Percentiles rank a stretch among this genome's conserved stretches.
These are phyloP conservation scores for Zaprionus bogoriensis DNA, from an alignment of 2,888 invertebrate genomes.

Conservation along the genomic window DNA sequence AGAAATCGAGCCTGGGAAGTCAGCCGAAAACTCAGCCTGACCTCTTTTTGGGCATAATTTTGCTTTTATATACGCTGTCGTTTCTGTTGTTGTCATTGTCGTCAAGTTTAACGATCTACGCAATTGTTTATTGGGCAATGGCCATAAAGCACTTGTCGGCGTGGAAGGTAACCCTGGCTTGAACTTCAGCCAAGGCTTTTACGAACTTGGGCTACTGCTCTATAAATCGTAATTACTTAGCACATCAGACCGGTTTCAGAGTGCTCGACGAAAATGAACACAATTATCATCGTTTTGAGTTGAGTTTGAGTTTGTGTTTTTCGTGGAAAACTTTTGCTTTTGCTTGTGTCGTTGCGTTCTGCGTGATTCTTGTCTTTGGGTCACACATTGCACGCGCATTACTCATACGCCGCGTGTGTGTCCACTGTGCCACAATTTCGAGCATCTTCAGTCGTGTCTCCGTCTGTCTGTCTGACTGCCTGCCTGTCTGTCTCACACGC, in stretches of 20 bases:
- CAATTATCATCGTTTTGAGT: no score
- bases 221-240: constrained; percentile 15
- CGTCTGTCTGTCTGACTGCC: neutral
- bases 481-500: constrained; percentile 18
- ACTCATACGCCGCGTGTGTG: constrained; percentile 60
- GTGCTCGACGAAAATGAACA: no score
- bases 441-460: no score
- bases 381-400: constrained; percentile 42
- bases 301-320: no score
- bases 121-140: constrained; percentile 55
- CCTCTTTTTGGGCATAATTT: constrained; percentile 21
- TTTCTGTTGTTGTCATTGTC: constrained; percentile 28
- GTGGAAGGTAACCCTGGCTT: constrained; percentile 6
- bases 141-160: constrained; percentile 15
- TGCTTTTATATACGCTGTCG: constrained; percentile 2
- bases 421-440: constrained; percentile 26
- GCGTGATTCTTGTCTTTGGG: constrained; percentile 1
- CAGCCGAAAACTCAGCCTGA: neutral
- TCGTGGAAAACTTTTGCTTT: neutral
- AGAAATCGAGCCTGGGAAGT: neutral
- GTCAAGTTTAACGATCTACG: constrained; percentile 37
- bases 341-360: neutral
- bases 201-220: constrained; percentile 31
- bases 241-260: neutral
- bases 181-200: constrained; percentile 29